Conservation (phyloP, 2,113 vertebrate genomes). For the Garra rufa region DNA sequence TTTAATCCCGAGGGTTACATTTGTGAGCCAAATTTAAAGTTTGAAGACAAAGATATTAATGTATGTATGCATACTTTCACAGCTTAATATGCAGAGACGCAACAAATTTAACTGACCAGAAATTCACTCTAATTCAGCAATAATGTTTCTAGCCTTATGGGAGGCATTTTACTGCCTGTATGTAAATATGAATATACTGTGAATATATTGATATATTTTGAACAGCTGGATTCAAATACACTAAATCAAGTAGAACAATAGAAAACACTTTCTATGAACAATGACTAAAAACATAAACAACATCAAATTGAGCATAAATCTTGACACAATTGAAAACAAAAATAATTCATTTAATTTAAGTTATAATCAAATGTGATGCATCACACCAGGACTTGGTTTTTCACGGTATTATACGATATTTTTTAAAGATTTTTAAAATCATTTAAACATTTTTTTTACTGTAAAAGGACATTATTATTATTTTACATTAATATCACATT, state of each 20-base stretch:
- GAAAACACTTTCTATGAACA: not conserved
- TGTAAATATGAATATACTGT: too few species aligned
- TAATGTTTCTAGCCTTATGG: not conserved
- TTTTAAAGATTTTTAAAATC: too few species aligned
- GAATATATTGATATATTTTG: not conserved
- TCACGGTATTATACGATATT: too few species aligned
- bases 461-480: not conserved
- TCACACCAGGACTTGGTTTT: not conserved
- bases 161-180: not conserved
- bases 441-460: too few species aligned
- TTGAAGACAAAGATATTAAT: not conserved
- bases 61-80: too few species aligned
- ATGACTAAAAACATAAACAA: not conserved
- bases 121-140: not conserved
- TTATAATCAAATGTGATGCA: not conserved
- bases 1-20: not conserved
- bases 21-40: not conserved
- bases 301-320: not conserved
- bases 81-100: not conserved
- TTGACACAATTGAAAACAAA: not conserved
- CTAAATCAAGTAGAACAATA: not conserved
- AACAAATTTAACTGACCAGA: not conserved
- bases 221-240: not conserved
- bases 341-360: not conserved
- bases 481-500: not conserved